Evolutionary conservation across 1,140 invertebrate species (phyloP).

Genomic region (Planococcus citri): DNA sequence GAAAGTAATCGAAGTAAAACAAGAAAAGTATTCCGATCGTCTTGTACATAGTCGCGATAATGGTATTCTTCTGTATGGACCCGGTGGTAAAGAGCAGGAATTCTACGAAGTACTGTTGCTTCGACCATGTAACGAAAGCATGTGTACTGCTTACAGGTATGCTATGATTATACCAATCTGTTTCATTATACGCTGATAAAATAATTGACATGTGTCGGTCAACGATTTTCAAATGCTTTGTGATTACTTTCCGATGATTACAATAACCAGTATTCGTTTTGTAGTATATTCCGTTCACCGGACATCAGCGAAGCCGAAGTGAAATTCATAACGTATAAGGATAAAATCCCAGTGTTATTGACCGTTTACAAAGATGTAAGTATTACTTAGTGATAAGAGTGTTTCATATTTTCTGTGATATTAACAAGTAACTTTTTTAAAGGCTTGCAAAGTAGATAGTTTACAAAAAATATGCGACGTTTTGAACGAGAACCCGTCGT

Average conservation of each 20-base stretch:
- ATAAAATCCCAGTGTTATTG: conserved; percentile 54
- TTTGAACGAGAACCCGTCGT: conserved; percentile 59
- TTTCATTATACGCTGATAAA: too few species aligned
- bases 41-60: conserved; percentile 51
- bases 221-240: not conserved
- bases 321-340: conserved; percentile 55
- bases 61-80: conserved; percentile 51
- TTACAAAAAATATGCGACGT: conserved; percentile 67
- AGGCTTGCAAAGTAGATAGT: conserved; percentile 47
- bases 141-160: conserved; percentile 54
- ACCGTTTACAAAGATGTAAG: conserved; percentile 55
- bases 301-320: conserved; percentile 47
- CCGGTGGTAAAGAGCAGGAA: conserved; percentile 38
- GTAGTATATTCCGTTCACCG: conserved; percentile 60
- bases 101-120: conserved; percentile 59
- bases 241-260: too few species aligned
- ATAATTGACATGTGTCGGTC: too few species aligned
- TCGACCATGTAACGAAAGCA: conserved; percentile 48
- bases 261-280: conserved; percentile 29
- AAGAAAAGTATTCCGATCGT: conserved; percentile 49
- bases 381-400: too few species aligned
- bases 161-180: conserved; percentile 22
- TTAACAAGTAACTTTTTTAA: too few species aligned
- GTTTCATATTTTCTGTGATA: too few species aligned
- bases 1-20: conserved; percentile 50